Evolutionary conservation across 92 coral and sea anemone genomes (phyloP), one percentile per base, ranked within the genome.

Genomic region (Bergia puertoricense): DNA sequence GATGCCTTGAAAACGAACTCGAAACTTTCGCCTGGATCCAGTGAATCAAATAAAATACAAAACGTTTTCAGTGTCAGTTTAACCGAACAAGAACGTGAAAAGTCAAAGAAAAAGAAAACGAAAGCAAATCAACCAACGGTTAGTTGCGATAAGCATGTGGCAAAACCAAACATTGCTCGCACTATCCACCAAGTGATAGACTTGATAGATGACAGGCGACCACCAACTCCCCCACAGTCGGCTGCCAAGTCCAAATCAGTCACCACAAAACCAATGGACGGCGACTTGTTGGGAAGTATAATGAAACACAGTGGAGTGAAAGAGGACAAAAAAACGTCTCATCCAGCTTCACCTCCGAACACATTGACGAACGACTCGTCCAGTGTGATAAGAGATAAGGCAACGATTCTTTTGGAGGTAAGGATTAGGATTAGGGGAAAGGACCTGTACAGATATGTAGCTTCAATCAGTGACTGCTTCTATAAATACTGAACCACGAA

Each of bases 241-340:
- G 37, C 54, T 39, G 0, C 15, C 23, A 62, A 62, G 38, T 1
- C 85, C 85, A 81, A 81, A 42, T 40, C 14, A 39, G 5, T 42
- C 16, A 8, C 71, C 43, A 11, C 50, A 23, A 15, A 15, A 22
- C 86, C 85, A 7, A 86, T 89, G 90, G 92, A 92, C 36, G 88
- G 92, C 42, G 94, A 92, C 74, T 65, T 92, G 18, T 41, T 92
- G 22, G 94, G 94, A 45, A 80, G 83, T 76, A 92, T 92, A 37
- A 92, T 89, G 44, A 89, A 89, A 44, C 81, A 82, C 16, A 86
- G 92, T 50, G 81, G 85, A 8, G 57, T 54, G 22, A 46, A 81
- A 8, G 83, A 81, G 42, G 90, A 86, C 18, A 89, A 82, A 45
- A 88, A 74, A 76, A 6, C 8, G 5, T 77, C 68, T 20, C 36